Evolutionary conservation across 2,888 invertebrate species (phyloP).

Genomic region (Tridacna crocea): DNA sequence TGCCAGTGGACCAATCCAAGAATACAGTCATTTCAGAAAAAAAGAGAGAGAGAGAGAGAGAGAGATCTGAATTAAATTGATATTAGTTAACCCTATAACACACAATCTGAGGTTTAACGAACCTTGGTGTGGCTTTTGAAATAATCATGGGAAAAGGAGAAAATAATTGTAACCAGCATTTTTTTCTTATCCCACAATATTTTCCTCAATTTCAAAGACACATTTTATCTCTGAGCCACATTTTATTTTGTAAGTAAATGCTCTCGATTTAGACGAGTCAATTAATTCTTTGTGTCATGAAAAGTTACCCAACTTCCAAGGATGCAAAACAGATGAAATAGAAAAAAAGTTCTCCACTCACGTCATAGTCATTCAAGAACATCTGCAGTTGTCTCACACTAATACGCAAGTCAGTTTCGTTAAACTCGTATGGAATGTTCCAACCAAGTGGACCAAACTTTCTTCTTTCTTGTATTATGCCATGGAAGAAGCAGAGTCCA

Average conservation of each 20-base stretch:
- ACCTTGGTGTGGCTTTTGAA: not conserved
- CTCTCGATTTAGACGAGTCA: not conserved
- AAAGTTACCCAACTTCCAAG: no score
- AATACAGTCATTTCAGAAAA: no score
- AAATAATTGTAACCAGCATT: not conserved
- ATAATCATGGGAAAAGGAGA: not conserved
- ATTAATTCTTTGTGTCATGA: no score
- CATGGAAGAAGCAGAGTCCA: constrained; percentile 86
- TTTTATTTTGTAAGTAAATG: not conserved
- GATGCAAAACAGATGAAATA: no score
- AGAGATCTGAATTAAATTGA: no score
- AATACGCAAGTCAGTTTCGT: constrained; percentile 85
- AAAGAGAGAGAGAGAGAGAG: no score
- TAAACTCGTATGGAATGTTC: constrained; percentile 86
- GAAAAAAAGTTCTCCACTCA: constrained; percentile 61
- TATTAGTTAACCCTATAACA: no score
- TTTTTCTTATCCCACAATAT: not conserved
- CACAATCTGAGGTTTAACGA: no score
- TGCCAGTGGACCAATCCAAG: no score
- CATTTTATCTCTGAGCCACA: no score
- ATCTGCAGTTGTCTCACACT: constrained; percentile 85
- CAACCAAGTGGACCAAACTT: constrained; percentile 86
- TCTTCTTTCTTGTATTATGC: constrained; percentile 85
- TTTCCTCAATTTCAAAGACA: not conserved
- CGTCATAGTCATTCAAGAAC: constrained; percentile 85